Evolutionary conservation across 2,113 vertebrate species (phyloP), one percentile per base, ranked within the genome.

Genomic region (Labrus mixtus): DNA sequence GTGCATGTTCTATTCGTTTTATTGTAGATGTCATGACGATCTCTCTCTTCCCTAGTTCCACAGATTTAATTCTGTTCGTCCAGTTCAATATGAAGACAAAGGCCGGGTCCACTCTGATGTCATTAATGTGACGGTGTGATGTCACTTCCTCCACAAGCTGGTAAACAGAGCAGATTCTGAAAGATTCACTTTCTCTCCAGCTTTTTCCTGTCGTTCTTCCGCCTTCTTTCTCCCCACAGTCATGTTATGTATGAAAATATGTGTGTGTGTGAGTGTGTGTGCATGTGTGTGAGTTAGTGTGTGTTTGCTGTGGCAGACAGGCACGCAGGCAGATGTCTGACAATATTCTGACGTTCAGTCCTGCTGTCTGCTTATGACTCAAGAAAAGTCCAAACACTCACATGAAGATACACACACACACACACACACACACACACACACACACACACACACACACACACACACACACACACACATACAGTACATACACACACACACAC

Each of bases 311-410:
- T 68, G 51, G 66, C 73, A 73, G 76, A 67, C 79, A 61, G 41
- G 51, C 46, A 48, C 16, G 19, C 63, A 74, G 81, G 75, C 83
- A 82, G 83, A 85, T 90, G 87, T 85, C 86, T 86, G 84, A 90
- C 90, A 90, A 83, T 83, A 82, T 81, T 89, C 70, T 87, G 83
- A 90, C 70, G 69, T 85, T 48, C 66, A 43, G 73, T 90, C 81
- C 88, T 82, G 79, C 88, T 76, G 86, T 91, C 88, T 89, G 76
- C 51, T 58, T 77, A 19, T 67, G 78, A 90, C 89, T 87, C 75
- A 73, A 76, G 75, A 61, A 76, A 56, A 73, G 82, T 85, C 59
- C 71, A 65, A 53, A 25, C 33, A 17, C 71, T 60, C 69, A 23
- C 78, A 60, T 63, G 69, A 54, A 62, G 54, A 63, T 22, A 68